Evolutionary conservation across 2,888 invertebrate genomes (phyloP).

Genomic region (Dascillus cervinus): DNA sequence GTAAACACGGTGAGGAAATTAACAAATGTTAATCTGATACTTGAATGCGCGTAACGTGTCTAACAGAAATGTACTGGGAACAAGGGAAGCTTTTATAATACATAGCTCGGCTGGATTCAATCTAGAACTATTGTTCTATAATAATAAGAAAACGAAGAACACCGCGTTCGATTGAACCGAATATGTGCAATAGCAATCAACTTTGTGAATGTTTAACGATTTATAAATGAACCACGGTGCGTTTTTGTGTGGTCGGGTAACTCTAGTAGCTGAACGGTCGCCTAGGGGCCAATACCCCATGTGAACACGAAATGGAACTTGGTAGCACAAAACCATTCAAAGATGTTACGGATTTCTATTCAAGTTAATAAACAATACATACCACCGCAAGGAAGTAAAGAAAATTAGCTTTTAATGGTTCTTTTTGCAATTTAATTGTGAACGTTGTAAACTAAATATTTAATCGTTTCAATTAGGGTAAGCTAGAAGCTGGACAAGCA

Average conservation of each 20-base stretch:
- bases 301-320: conserved; percentile 4
- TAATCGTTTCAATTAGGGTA: too few relatives aligned
- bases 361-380: too few relatives aligned
- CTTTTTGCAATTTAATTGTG: too few relatives aligned
- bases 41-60: too few relatives aligned
- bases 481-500: too few relatives aligned
- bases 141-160: conserved; percentile 1
- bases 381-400: conserved; percentile 1
- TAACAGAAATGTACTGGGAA: too few relatives aligned
- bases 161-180: not conserved
- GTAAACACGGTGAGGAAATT: too few relatives aligned
- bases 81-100: too few relatives aligned
- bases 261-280: conserved; percentile 3
- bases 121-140: conserved; percentile 1
- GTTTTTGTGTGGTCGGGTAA: conserved; percentile 4
- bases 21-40: not conserved
- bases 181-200: conserved; percentile 2
- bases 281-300: conserved; percentile 4
- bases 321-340: too few relatives aligned
- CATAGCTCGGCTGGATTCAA: not conserved
- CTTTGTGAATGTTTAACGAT: conserved; percentile 5
- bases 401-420: too few relatives aligned
- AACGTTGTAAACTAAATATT: too few relatives aligned
- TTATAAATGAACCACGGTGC: not conserved
- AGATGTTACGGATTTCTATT: too few relatives aligned